A percentile compares a stretch with the other conserved stretches of the same genome.
Conservation (phyloP, 1,140 invertebrate species). For the Homalodisca vitripennis region DNA sequence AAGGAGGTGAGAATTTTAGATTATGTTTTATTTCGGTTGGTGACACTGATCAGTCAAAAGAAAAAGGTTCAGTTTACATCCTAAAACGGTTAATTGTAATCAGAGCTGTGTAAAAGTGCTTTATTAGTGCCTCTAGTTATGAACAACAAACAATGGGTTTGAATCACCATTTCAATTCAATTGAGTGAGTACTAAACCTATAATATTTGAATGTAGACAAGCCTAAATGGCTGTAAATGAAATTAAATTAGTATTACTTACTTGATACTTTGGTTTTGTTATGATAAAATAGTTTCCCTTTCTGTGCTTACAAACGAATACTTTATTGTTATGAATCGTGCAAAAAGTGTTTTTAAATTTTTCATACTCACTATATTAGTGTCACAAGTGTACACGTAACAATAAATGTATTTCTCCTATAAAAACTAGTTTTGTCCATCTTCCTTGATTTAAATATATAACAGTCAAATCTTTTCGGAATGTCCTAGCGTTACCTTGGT, state of each 20-base stretch:
- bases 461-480: no score
- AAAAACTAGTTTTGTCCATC: no score
- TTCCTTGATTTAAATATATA: no score
- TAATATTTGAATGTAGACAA: neutral
- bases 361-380: no score
- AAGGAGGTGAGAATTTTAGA: neutral
- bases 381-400: no score
- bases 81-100: neutral
- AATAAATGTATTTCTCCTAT: no score
- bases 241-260: neutral
- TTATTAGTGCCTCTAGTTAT: neutral
- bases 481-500: no score
- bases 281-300: neutral
- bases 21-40: neutral
- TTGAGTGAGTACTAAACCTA: no score
- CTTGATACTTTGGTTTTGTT: neutral
- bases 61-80: neutral
- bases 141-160: neutral
- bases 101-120: neutral
- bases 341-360: no score
- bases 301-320: neutral
- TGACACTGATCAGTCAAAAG: neutral
- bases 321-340: neutral
- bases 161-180: neutral
- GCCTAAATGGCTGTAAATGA: neutral